phyloP scores from a whole-genome alignment of 2,888 invertebrate species.

The Pomacea canaliculata region DNA sequence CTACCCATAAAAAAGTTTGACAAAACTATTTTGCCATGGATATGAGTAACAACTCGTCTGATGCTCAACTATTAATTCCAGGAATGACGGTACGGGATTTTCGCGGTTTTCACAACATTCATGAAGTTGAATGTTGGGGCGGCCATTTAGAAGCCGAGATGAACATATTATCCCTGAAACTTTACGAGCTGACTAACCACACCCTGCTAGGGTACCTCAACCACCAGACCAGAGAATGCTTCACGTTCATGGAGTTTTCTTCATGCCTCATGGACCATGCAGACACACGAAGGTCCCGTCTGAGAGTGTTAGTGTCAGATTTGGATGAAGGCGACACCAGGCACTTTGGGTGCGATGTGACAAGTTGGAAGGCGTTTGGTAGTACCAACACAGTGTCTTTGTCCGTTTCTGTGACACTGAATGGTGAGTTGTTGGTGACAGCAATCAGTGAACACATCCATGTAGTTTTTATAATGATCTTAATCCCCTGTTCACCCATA shows the following conservation, averaged over 20 bases:
- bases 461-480: too few relatives aligned
- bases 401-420: background rate
- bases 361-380: background rate
- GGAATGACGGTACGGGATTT: constrained; percentile 8
- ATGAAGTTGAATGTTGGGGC: constrained; percentile 25
- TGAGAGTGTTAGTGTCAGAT: constrained; percentile 16
- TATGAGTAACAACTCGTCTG: too few relatives aligned
- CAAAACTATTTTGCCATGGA: too few relatives aligned
- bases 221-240: constrained; percentile 1
- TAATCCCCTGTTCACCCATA: too few relatives aligned
- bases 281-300: constrained; percentile 14
- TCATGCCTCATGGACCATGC: constrained; percentile 14
- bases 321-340: constrained; percentile 15
- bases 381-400: background rate
- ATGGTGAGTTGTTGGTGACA: background rate
- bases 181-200: constrained; percentile 2
- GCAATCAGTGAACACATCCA: too few relatives aligned
- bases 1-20: too few relatives aligned
- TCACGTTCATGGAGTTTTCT: constrained; percentile 18
- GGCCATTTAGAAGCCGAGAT: constrained; percentile 15
- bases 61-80: background rate
- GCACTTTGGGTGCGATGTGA: background rate
- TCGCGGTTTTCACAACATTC: constrained; percentile 17
- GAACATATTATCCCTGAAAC: constrained; percentile 19
- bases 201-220: constrained; percentile 14